Evolutionary conservation across 2,888 invertebrate species (phyloP).

Genomic region (Diachrysia chrysitis): DNA sequence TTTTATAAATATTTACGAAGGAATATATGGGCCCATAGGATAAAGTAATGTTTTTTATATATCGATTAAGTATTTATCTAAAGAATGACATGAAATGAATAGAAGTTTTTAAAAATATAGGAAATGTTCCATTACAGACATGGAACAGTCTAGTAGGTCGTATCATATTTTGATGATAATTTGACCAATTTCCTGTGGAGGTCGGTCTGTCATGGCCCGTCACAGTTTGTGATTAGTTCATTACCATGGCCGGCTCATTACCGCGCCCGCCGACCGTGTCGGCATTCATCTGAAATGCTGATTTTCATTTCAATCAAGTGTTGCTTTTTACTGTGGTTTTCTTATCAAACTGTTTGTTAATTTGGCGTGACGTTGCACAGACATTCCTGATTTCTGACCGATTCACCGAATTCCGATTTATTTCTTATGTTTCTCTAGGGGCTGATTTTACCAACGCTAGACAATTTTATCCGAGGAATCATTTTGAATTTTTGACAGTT

Average conservation of each 20-base stretch:
- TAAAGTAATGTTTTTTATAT: no score
- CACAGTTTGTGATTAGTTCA: constrained; percentile 3
- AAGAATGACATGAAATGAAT: no score
- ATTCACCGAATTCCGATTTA: background rate
- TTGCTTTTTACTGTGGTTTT: background rate
- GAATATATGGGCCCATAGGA: no score
- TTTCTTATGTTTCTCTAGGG: no score
- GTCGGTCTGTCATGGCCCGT: background rate
- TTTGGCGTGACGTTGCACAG: background rate
- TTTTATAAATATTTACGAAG: no score
- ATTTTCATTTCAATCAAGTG: background rate
- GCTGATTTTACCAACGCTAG: no score
- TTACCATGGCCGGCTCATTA: background rate
- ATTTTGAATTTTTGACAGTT: no score
- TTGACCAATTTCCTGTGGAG: background rate
- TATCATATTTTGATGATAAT: no score
- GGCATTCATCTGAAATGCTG: background rate
- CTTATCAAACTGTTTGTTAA: background rate
- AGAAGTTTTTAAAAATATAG: no score
- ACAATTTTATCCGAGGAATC: no score
- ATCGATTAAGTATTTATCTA: no score
- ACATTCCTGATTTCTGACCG: background rate
- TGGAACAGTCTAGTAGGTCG: background rate
- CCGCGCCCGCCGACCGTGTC: background rate
- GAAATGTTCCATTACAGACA: no score